Evolutionary conservation across 2,113 vertebrate genomes (phyloP).

Genomic region (Pseudorhombus dupliciocellatus): DNA sequence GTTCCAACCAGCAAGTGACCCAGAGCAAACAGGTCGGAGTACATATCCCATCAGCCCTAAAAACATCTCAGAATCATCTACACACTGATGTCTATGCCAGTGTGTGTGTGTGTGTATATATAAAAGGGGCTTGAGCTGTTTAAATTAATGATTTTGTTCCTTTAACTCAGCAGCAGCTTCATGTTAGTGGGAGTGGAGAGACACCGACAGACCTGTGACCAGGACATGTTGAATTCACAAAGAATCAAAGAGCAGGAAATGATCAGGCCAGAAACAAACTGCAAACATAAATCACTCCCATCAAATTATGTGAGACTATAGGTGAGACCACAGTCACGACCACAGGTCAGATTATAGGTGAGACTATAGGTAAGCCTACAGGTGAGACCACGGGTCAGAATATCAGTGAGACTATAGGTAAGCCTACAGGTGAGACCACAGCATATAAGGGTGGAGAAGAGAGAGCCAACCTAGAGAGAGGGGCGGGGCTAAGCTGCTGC

Average conservation of each 20-base stretch:
- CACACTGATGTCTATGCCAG: too few species aligned
- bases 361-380: too few species aligned
- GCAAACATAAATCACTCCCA: not conserved
- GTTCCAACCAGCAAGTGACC: too few species aligned
- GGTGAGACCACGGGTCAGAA: too few species aligned
- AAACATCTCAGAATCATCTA: too few species aligned
- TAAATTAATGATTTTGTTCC: not conserved
- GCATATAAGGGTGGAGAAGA: too few species aligned
- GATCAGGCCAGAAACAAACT: not conserved
- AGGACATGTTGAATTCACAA: not conserved
- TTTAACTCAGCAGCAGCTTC: conserved; percentile 48
- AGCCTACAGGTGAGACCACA: too few species aligned
- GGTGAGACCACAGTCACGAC: not conserved
- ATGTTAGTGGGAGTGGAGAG: conserved; percentile 18
- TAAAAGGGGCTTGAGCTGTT: not conserved
- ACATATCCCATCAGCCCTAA: too few species aligned
- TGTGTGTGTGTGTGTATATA: not conserved
- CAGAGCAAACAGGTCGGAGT: too few species aligned
- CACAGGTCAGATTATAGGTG: not conserved
- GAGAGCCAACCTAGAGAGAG: conserved; percentile 17
- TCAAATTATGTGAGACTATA: not conserved
- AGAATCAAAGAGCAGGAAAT: not conserved
- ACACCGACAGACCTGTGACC: not conserved
- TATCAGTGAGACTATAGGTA: too few species aligned
- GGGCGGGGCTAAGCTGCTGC: conserved; percentile 54